phyloP scores from a whole-genome alignment of 2,113 vertebrate genomes.

The Myrmophylax atrothorax region DNA sequence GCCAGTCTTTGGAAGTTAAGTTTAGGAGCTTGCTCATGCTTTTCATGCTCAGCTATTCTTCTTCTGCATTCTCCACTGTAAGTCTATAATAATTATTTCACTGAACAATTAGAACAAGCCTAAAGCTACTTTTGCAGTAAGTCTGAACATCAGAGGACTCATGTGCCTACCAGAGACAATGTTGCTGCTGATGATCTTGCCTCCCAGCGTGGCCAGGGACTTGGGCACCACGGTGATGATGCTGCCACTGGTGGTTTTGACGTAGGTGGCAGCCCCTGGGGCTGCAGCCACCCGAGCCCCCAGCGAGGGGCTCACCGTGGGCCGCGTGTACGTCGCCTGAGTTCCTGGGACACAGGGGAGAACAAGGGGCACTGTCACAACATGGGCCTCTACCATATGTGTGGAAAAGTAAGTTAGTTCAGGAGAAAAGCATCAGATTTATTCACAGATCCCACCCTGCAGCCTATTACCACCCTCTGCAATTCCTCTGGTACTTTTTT shows the following conservation, averaged over 20 bases:
- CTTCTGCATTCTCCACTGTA: not conserved
- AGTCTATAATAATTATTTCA: not conserved
- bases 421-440: not conserved
- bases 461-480: not conserved
- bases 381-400: too few relatives aligned
- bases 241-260: slow-evolving; percentile 98
- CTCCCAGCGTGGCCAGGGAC: slow-evolving; percentile 92
- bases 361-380: not conserved
- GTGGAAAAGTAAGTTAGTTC: not conserved
- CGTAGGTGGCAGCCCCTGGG: slow-evolving; percentile 89
- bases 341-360: slow-evolving; percentile 72
- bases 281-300: slow-evolving; percentile 88
- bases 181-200: slow-evolving; percentile 97
- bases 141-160: not conserved
- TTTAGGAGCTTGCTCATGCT: not conserved
- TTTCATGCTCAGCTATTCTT: not conserved
- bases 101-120: not conserved
- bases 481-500: not conserved
- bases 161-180: slow-evolving; percentile 89
- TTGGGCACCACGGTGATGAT: slow-evolving; percentile 99
- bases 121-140: not conserved
- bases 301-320: slow-evolving; percentile 85
- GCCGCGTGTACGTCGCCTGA: slow-evolving; percentile 90
- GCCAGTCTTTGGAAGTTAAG: not conserved
- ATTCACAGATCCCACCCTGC: not conserved